Base-by-base conservation (phyloP, 2,888 invertebrate species). In the Trachelus stipa region DNA sequence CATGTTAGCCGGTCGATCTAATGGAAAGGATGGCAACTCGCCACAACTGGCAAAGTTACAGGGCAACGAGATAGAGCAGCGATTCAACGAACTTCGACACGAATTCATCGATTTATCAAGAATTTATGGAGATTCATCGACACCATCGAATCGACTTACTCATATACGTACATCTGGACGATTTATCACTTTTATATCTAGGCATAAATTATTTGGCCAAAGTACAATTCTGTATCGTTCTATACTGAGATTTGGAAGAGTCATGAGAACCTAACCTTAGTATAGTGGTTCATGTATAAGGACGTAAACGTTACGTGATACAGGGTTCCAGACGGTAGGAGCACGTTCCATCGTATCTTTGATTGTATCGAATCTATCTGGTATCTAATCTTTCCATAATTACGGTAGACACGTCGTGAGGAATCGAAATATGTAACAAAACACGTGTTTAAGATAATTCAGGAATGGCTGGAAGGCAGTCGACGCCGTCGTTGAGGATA, bases 391-490 rank as follows among this genome's bases (percentile, higher is more conserved):
- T 56, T 11, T 31, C 71, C 71, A 34, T 34, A 71, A 71, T 71
- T 33, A 71, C 34, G 30, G 68, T 15, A 74, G 68, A 56, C 71
- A 76, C 69, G 35, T 31, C 79, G 79, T 77, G 77, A 73, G 77
- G 79, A 79, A 78, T 82, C 76, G 81, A 85, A 85, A 86, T 85
- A 82, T 82, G 84, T 82, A 83, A 83, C 82, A 82, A 83, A 88
- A 87, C 88, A 88, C 82, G 84, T 85, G 87, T 87, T 81, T 80
- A 79, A 85, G 84, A 87, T 87, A 88, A 88, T 86, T 86, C 81
- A 77, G 81, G 83, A 86, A 85, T 83, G 84, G 83, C 79, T 74
- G 76, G 71, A 77, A 77, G 77, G 79, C 73, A 68, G 76, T 78
- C 76, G 74, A 11, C 37, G 30, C 74, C 74, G 68, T 56, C 23